Evolutionary conservation across 2,888 invertebrate genomes (phyloP).

Genomic region (Sphaeridia pumilis): DNA sequence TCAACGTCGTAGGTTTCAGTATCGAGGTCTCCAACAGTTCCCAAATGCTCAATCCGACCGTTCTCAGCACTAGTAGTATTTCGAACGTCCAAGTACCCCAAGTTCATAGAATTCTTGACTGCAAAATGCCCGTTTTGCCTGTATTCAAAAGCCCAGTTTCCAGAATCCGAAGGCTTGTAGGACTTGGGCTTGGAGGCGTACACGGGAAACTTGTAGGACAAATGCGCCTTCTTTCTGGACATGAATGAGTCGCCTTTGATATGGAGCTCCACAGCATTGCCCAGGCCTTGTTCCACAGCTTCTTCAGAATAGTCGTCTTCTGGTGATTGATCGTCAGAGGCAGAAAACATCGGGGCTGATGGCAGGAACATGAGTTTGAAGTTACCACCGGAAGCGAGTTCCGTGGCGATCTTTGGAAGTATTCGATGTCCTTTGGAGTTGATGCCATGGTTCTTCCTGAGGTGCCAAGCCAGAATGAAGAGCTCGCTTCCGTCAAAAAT

Average conservation of each 20-base stretch:
- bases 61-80: neutral
- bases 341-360: neutral
- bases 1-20: neutral
- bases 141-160: neutral
- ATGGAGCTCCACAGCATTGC: constrained; percentile 1
- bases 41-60: neutral
- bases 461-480: constrained; percentile 5
- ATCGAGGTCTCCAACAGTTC: constrained; percentile 2
- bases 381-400: neutral
- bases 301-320: neutral
- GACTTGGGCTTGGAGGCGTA: neutral
- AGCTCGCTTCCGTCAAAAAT: constrained; percentile 11
- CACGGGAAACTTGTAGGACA: constrained; percentile 1
- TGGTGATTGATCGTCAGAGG: neutral
- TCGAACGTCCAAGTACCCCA: constrained; percentile 4
- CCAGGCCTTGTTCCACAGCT: neutral
- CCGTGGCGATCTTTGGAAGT: neutral
- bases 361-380: neutral
- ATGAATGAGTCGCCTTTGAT: neutral
- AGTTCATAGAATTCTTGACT: constrained; percentile 2
- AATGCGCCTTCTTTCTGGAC: neutral
- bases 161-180: neutral
- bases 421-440: neutral
- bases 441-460: neutral
- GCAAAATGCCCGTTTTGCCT: constrained; percentile 4